Evolutionary conservation across 2,797 vertebrate genomes (phyloP), one percentile per base, ranked within the genome.

Genomic region (Acanthopagrus latus): DNA sequence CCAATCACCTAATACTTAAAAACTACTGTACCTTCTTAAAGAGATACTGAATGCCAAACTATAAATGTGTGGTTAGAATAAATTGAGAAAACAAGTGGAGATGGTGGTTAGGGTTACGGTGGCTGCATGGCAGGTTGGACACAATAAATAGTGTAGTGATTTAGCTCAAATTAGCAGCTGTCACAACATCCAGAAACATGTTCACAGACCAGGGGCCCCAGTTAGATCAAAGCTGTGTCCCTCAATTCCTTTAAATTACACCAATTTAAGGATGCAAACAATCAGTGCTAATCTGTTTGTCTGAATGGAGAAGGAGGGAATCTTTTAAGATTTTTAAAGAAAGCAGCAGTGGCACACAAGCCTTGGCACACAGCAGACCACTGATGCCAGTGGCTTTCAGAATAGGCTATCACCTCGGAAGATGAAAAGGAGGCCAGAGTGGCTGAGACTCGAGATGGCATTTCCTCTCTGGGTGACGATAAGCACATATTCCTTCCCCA

Each of bases 1-100:
- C 76, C 82, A n/a, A 84, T 57, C 78, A 67, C 78, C 87, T 85
- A 85, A 91, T 91, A 91, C 71, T 90, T 90, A 88, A 70, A 33
- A 87, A 82, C 79, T 79, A 65, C 76, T 64, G 69, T 17, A 46
- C 2, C 29, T 81, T 82, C 78, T 72, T 80, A 68, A 83, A 74
- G 70, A 85, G 74, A 81, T 50, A 50, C 33, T 62, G 71, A 83
- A 83, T 55, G 71, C 48, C 62, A 46, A 82, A 89, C 77, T 79
- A 84, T 43, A 66, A 85, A 76, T 69, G 75, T 29, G 57, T 55
- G 27, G 67, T 60, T 58, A 14, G 51, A 80, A 85, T 76, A 76
- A 71, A 78, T 54, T 21, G 55, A 64, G 41, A 83, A 87, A 85
- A 86, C 52, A 70, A 89, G 67, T 41, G 67, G 50, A 46, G 44